phyloP scores from a whole-genome alignment of 2,113 vertebrate genomes.

The Arvicanthis niloticus region DNA sequence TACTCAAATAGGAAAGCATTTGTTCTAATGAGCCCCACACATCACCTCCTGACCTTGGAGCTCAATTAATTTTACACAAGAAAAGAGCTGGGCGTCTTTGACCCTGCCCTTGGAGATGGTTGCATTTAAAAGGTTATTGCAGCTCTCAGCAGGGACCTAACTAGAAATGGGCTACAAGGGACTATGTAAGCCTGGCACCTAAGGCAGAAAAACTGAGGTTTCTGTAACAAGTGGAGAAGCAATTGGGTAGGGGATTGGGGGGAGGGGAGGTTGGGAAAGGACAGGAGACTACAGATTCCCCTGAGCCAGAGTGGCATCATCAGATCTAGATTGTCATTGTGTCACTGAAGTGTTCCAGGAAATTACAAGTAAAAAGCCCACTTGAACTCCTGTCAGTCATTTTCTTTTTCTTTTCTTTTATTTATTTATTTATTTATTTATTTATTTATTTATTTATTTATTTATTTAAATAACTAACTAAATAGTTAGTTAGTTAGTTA shows the following conservation, averaged over 20 bases:
- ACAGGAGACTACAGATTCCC: not conserved
- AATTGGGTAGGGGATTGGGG: not conserved
- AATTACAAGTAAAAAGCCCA: not conserved
- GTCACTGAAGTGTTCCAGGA: not conserved
- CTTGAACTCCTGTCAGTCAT: not conserved
- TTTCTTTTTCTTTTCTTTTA: not conserved
- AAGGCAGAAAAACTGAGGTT: conserved; percentile 25
- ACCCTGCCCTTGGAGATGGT: conserved; percentile 74
- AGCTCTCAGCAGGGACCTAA: conserved; percentile 31
- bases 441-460: too few species aligned
- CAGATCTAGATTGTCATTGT: not conserved
- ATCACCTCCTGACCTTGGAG: conserved; percentile 83
- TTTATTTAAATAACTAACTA: too few species aligned
- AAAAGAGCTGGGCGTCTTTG: conserved; percentile 78
- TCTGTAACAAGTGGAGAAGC: conserved; percentile 23
- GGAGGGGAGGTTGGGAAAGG: too few species aligned
- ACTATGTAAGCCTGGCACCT: conserved; percentile 24
- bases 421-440: too few species aligned
- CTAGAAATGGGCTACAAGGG: conserved; percentile 38
- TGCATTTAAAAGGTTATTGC: not conserved
- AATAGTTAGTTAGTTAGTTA: too few species aligned
- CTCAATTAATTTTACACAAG: conserved; percentile 86
- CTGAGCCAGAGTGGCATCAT: not conserved
- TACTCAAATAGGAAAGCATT: conserved; percentile 86
- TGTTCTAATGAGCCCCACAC: conserved; percentile 85